Base-by-base conservation (phyloP, 1,140 invertebrate species). In the Pissodes strobi region DNA sequence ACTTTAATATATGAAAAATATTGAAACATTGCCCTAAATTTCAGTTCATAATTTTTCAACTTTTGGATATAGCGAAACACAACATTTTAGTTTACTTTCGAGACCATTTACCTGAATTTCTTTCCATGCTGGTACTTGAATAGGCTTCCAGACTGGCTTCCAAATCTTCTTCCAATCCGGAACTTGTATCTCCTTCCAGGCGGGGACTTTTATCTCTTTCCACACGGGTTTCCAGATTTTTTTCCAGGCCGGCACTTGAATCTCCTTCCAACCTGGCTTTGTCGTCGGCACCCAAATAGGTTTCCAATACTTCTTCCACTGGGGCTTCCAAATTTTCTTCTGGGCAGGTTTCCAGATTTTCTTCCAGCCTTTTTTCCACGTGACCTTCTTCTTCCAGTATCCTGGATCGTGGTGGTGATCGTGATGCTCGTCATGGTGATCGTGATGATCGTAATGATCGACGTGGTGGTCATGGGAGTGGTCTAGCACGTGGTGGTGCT, bases 71-170 rank as follows among this genome's bases (percentile, higher is more conserved):
- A n/a, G n/a, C n/a, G n/a, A n/a, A n/a, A n/a, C n/a, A n/a, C n/a
- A n/a, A n/a, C n/a, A n/a, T n/a, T n/a, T n/a, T n/a, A n/a, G n/a
- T n/a, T n/a, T n/a, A n/a, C n/a, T n/a, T n/a, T n/a, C n/a, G n/a
- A n/a, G n/a, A n/a, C n/a, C n/a, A n/a, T n/a, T 19, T 48, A 48
- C 45, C 76, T 88, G 81, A 2, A 87, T 79, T 75, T 86, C 83
- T 64, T 86, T 87, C 84, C 85, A 87, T 5, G 85, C 82, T 2
- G 86, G 85, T 6, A 85, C 82, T 75, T 86, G 79, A 2, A 83
- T 76, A 72, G 88, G 83, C 70, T 86, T 87, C 87, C 87, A 89
- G 6, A 85, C 74, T 21, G 84, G 85, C 72, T 85, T 86, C 70
- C 83, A 82, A 8, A 86, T 79, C 17, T 83, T 79, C 76, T 87